Evolutionary conservation across 1,140 invertebrate species (phyloP).

Genomic region (Vollenhovia emeryi): DNA sequence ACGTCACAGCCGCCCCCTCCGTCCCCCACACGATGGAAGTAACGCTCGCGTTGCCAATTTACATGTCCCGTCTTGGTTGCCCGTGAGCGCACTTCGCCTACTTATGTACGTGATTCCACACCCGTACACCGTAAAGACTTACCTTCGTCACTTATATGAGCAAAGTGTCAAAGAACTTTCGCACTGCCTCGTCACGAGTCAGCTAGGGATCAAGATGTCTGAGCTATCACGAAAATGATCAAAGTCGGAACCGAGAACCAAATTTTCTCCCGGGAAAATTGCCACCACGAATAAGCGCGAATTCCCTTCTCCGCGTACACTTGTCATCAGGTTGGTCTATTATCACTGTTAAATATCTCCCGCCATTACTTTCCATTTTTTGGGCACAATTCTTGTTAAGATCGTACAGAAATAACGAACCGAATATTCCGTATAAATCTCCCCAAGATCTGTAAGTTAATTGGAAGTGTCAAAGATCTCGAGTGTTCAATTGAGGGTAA

Average conservation of each 20-base stretch:
- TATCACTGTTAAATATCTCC: not conserved
- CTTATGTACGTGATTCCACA: constrained; percentile 13
- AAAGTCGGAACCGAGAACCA: not conserved
- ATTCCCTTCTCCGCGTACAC: not conserved
- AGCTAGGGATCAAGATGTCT: not conserved
- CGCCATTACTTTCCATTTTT: not conserved
- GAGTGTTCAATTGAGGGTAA: not conserved
- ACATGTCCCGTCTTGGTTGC: constrained; percentile 7
- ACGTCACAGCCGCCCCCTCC: not conserved
- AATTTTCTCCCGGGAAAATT: constrained; percentile 7
- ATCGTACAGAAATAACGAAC: not conserved
- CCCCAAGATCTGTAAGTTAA: not conserved
- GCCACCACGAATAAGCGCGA: not conserved
- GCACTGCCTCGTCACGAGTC: not conserved
- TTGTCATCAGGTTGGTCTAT: not conserved
- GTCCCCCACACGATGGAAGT: not conserved
- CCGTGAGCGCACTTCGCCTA: constrained; percentile 4
- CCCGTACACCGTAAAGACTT: constrained; percentile 1
- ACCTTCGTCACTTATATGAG: constrained; percentile 18
- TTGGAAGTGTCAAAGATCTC: not conserved
- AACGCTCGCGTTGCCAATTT: constrained; percentile 38
- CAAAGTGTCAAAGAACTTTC: constrained; percentile 21
- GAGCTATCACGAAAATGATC: not conserved
- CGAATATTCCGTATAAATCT: not conserved
- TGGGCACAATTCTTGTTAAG: not conserved